Conservation (phyloP, 64 coral and sea anemone species). For the Exaiptasia diaphana region DNA sequence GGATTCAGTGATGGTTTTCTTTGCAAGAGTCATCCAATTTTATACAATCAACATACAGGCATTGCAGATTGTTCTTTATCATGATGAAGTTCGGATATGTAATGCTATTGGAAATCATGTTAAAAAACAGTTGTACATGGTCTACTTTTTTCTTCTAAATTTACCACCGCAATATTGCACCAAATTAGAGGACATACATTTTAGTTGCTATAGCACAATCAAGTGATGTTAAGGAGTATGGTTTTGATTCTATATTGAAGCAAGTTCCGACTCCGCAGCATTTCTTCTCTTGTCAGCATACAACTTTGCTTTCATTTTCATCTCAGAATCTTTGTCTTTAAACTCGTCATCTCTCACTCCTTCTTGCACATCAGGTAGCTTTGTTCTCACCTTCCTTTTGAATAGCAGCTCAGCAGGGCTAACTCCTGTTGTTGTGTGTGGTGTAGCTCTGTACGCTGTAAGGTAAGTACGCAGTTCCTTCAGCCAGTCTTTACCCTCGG, state of each 20-base stretch:
- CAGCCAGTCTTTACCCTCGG: conserved; percentile 21
- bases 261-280: neutral
- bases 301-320: neutral
- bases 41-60: conserved; percentile 6
- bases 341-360: neutral
- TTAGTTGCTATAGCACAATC: conserved; percentile 29
- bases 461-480: conserved; percentile 18
- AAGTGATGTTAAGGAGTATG: conserved; percentile 38
- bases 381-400: neutral
- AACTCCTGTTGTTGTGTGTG: conserved; percentile 14
- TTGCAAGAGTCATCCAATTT: conserved; percentile 13
- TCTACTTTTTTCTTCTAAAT: conserved; percentile 51
- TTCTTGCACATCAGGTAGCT: conserved; percentile 4
- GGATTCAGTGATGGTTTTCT: neutral
- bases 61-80: conserved; percentile 36
- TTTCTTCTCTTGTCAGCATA: neutral
- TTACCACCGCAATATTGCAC: conserved; percentile 2
- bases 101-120: conserved; percentile 54
- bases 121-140: conserved; percentile 44
- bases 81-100: conserved; percentile 51
- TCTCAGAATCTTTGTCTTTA: neutral
- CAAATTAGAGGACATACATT: conserved; percentile 21
- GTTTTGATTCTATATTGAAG: conserved; percentile 34
- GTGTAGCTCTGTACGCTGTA: conserved; percentile 7
- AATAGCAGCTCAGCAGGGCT: conserved; percentile 26